Conservation (phyloP, 2,797 vertebrate species). For the Danio jaintianensis region DNA sequence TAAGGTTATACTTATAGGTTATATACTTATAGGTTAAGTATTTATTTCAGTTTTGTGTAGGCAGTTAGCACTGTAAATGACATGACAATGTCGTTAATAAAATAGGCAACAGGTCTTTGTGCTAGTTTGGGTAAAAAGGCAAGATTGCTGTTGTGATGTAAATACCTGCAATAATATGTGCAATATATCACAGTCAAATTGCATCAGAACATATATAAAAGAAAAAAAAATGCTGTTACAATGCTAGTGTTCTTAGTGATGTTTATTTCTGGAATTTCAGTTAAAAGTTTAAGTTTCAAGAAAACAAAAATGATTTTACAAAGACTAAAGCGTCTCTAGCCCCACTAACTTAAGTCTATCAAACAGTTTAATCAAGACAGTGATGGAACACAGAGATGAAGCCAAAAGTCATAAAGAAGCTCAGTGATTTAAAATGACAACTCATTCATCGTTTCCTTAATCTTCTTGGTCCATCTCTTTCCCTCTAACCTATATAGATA, state of each 20-base stretch:
- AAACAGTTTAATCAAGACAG: constrained; percentile 30
- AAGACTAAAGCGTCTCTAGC: constrained; percentile 37
- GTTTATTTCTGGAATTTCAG: constrained; percentile 72
- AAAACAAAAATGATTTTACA: constrained; percentile 29
- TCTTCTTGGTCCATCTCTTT: constrained; percentile 10
- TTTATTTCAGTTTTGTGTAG: too few relatives aligned
- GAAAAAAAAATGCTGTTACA: not conserved
- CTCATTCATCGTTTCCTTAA: not conserved
- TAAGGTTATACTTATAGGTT: too few relatives aligned
- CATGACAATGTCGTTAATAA: too few relatives aligned
- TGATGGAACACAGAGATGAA: not conserved
- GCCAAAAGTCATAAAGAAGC: not conserved
- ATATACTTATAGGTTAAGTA: too few relatives aligned
- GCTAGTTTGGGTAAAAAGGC: too few relatives aligned
- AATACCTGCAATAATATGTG: not conserved
- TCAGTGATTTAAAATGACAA: constrained; percentile 3
- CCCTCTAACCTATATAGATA: not conserved
- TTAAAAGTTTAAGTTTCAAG: constrained; percentile 29
- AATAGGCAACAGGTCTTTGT: too few relatives aligned
- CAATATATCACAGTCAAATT: not conserved
- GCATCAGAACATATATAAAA: not conserved
- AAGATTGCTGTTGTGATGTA: not conserved
- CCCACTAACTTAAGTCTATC: constrained; percentile 12
- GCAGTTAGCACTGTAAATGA: too few relatives aligned
- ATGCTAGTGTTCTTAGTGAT: constrained; percentile 46